phyloP scores from a whole-genome alignment of 2,888 invertebrate species.

The Blastobasis lacticolella region DNA sequence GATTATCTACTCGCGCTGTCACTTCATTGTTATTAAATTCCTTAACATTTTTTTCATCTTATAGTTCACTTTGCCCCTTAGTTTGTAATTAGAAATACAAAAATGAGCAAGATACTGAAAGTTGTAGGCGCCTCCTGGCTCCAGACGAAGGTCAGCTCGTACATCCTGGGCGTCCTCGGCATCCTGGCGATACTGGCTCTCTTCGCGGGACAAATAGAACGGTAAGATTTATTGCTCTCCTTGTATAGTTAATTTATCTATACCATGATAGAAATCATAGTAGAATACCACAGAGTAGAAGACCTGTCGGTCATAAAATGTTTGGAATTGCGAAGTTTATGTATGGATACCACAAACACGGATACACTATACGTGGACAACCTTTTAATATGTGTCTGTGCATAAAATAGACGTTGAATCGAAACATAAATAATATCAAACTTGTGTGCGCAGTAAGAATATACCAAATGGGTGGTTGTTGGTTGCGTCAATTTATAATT shows the following conservation, averaged over 20 bases:
- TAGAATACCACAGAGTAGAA: too few relatives aligned
- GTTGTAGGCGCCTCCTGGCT: slow-evolving; percentile 87
- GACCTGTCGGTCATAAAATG: too few relatives aligned
- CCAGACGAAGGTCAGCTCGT: slow-evolving; percentile 82
- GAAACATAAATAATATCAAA: too few relatives aligned
- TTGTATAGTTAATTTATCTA: background rate
- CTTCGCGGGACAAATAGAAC: slow-evolving; percentile 80
- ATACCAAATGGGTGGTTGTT: too few relatives aligned
- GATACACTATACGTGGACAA: too few relatives aligned
- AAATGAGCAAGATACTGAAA: slow-evolving; percentile 79
- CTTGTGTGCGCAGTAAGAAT: too few relatives aligned
- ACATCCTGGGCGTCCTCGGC: slow-evolving; percentile 79
- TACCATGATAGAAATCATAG: too few relatives aligned
- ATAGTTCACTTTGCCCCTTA: slow-evolving; percentile 42
- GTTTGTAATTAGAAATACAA: slow-evolving; percentile 19
- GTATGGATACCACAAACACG: too few relatives aligned
- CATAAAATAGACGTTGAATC: too few relatives aligned
- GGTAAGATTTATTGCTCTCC: slow-evolving; percentile 49
- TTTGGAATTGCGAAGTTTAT: too few relatives aligned
- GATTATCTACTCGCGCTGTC: slow-evolving; percentile 64
- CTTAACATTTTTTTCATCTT: slow-evolving; percentile 68
- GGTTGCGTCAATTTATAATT: too few relatives aligned
- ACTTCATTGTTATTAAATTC: slow-evolving; percentile 74
- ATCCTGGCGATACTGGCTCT: slow-evolving; percentile 80
- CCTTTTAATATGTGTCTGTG: too few relatives aligned